Conservation (phyloP, 37 sponge, comb jelly and placozoan species). For the Spongilla lacustris region DNA sequence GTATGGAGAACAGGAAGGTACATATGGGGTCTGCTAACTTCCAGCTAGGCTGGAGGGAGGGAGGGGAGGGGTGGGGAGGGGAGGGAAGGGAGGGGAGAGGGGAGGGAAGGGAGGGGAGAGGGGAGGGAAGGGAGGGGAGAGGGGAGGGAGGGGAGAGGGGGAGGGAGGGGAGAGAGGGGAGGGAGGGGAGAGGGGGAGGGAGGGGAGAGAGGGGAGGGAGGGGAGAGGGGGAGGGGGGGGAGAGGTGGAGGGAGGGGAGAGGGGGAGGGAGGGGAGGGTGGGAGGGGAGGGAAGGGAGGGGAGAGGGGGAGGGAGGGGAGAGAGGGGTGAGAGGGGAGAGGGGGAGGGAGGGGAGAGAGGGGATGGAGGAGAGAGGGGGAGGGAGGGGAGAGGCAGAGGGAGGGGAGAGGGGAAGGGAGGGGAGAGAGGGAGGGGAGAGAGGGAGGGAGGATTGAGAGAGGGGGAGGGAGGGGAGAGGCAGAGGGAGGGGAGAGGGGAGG, state of each 20-base stretch:
- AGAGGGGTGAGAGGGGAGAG: not conserved
- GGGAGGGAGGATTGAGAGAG: too few relatives aligned
- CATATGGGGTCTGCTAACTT: slow-evolving; percentile 95
- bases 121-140: not conserved
- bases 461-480: too few relatives aligned
- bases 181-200: too few relatives aligned
- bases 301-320: not conserved
- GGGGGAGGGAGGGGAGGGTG: not conserved
- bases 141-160: too few relatives aligned
- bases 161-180: too few relatives aligned
- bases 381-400: not conserved
- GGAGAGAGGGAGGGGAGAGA: too few relatives aligned
- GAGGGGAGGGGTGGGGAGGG: too few relatives aligned
- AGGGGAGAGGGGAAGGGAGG: too few relatives aligned
- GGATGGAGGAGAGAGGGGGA: too few relatives aligned
- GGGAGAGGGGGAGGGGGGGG: slow-evolving; percentile 15
- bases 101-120: not conserved
- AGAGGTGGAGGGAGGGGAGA: not conserved
- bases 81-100: too few relatives aligned
- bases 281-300: not conserved
- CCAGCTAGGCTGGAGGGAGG: slow-evolving; percentile 80
- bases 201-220: slow-evolving; percentile 20
- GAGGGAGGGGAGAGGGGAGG: too few relatives aligned
- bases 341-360: too few relatives aligned
- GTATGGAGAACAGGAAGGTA: slow-evolving; percentile 90